A percentile compares a stretch with the other conserved stretches of the same genome.
Evolutionary conservation across 2,797 vertebrate genomes (phyloP).

Genomic region (Salarias fasciatus): DNA sequence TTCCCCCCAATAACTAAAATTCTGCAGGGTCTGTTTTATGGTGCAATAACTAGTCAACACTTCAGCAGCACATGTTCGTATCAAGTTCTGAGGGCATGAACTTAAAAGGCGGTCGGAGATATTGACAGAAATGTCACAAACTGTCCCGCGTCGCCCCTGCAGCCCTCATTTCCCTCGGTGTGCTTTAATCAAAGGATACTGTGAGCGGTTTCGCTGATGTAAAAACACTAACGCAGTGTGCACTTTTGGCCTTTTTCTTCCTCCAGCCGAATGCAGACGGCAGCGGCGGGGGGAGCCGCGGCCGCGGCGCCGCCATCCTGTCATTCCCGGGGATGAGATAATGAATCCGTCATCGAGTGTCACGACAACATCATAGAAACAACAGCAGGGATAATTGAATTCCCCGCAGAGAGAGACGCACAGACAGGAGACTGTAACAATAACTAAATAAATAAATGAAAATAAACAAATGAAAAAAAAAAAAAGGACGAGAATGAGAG

Average conservation of each 20-base stretch:
- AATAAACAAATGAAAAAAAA: conserved; percentile 10
- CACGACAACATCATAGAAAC: conserved; percentile 82
- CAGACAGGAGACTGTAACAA: conserved; percentile 61
- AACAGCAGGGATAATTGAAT: conserved; percentile 82
- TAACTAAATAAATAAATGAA: conserved; percentile 25
- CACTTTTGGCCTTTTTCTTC: conserved; percentile 5
- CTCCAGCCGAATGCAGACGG: conserved; percentile 18
- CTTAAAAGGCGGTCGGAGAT: too few species aligned
- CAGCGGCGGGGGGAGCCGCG: conserved; percentile 21
- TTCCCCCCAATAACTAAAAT: too few species aligned
- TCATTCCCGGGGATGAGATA: conserved; percentile 80
- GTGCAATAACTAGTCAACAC: too few species aligned
- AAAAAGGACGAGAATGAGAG: conserved; percentile 17
- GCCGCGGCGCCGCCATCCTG: conserved; percentile 49
- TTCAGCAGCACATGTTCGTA: too few species aligned
- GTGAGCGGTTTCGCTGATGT: neutral
- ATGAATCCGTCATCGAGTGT: conserved; percentile 82
- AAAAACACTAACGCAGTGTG: neutral
- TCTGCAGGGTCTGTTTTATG: conserved; percentile 6
- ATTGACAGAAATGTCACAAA: neutral
- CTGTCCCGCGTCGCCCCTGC: neutral
- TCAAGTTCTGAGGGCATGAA: too few species aligned
- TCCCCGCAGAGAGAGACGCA: conserved; percentile 68
- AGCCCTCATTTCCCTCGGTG: neutral
- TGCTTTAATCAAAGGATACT: conserved; percentile 20